phyloP scores from a whole-genome alignment of 2,113 vertebrate genomes.

The Hippocampus comes region DNA sequence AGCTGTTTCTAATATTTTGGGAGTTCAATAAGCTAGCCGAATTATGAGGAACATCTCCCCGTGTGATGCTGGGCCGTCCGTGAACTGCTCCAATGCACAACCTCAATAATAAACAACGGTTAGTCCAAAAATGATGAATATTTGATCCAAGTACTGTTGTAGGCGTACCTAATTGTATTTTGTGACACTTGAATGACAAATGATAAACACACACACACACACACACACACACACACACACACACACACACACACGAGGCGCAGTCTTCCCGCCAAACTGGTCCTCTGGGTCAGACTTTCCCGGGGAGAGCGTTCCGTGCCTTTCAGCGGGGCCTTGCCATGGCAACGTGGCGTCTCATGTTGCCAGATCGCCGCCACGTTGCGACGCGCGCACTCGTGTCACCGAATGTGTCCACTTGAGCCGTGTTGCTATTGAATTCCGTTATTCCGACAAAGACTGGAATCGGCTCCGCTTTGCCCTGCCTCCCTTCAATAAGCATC shows the following conservation, averaged over 20 bases:
- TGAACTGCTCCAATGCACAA: not conserved
- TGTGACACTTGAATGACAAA: not conserved
- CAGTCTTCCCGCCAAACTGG: constrained; percentile 45
- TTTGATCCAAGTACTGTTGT: not conserved
- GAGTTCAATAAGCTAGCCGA: not conserved
- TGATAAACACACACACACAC: not conserved
- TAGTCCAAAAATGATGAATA: not conserved
- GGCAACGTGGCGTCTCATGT: constrained; percentile 45
- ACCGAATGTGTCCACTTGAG: not conserved
- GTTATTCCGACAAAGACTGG: not conserved
- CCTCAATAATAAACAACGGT: too few relatives aligned
- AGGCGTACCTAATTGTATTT: not conserved
- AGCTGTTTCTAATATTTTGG: not conserved
- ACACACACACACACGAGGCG: constrained; percentile 12
- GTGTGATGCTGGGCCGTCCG: not conserved
- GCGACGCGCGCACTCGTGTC: not conserved
- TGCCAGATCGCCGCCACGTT: constrained; percentile 37
- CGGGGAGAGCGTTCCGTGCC: not conserved
- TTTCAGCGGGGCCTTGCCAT: constrained; percentile 35
- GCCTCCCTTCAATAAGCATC: not conserved
- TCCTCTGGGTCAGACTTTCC: constrained; percentile 6
- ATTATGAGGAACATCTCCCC: not conserved
- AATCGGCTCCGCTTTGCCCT: not conserved
- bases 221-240: constrained; percentile 11
- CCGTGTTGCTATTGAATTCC: not conserved